These are phyloP conservation scores for Embiotoca jacksoni DNA, from an alignment of 2,113 vertebrate species.

Conservation along the genomic window DNA sequence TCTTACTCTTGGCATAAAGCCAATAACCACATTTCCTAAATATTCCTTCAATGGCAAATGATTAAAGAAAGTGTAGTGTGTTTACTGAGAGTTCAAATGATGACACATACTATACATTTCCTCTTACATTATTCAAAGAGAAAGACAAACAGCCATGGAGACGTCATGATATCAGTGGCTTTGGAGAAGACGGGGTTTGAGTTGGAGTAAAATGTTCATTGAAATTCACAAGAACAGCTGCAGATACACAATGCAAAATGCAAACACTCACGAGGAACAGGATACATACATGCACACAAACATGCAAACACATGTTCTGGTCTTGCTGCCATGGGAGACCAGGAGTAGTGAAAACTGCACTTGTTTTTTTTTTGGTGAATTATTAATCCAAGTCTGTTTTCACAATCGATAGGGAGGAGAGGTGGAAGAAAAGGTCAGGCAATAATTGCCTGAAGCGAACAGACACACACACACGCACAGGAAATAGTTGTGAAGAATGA, in stretches of 20 bases:
- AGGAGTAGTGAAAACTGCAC: slow-evolving; percentile 60
- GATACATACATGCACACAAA: slow-evolving; percentile 11
- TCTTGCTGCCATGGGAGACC: slow-evolving; percentile 57
- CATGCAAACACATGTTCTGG: slow-evolving; percentile 15
- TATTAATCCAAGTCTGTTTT: slow-evolving; percentile 70
- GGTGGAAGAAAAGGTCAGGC: slow-evolving; percentile 64
- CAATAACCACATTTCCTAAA: no score
- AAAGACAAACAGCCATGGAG: no score
- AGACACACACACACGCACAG: slow-evolving; percentile 28
- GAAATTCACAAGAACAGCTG: no score
- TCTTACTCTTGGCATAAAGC: no score
- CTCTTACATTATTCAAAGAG: no score
- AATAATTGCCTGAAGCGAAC: slow-evolving; percentile 56
- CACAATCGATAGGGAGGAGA: slow-evolving; percentile 63
- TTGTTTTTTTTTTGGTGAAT: slow-evolving; percentile 56
- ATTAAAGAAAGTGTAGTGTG: no score
- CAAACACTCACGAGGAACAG: neutral
- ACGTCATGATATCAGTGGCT: no score
- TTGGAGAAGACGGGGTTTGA: no score
- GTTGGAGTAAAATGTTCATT: no score
- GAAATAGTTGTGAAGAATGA: slow-evolving; percentile 70
- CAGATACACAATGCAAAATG: neutral
- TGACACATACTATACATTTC: no score
- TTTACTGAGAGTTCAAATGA: no score
- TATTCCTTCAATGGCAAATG: no score